Percentiles rank a stretch among this genome's conserved stretches.
phyloP scores from a whole-genome alignment of 2,888 invertebrate genomes.

The Drosophila macrothrix region DNA sequence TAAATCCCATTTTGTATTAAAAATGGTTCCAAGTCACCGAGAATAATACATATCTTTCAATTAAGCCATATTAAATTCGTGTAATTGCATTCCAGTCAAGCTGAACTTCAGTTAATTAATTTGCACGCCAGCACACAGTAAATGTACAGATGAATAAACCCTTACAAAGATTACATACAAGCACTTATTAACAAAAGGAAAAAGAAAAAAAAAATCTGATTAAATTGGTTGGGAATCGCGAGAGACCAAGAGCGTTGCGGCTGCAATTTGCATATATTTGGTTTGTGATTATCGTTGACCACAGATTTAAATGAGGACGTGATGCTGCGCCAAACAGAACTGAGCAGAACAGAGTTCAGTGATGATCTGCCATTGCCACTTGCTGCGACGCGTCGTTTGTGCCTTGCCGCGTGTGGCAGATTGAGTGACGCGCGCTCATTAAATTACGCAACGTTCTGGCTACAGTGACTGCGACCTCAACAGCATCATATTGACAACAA shows the following conservation, averaged over 20 bases:
- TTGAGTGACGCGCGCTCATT: slow-evolving; percentile 65
- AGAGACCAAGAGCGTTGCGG: slow-evolving; percentile 34
- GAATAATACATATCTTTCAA: slow-evolving; percentile 47
- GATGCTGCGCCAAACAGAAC: slow-evolving; percentile 21
- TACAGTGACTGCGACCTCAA: slow-evolving; percentile 18
- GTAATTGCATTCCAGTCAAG: slow-evolving; percentile 50
- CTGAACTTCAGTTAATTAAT: slow-evolving; percentile 69
- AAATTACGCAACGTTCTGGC: slow-evolving; percentile 58
- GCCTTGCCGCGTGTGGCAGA: slow-evolving; percentile 54
- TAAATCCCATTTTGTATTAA: slow-evolving; percentile 18
- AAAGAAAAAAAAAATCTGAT: slow-evolving; percentile 61
- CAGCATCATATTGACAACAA: slow-evolving; percentile 20
- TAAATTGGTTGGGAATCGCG: slow-evolving; percentile 66
- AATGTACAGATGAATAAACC: slow-evolving; percentile 21
- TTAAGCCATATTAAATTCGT: slow-evolving; percentile 51
- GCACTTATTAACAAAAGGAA: slow-evolving; percentile 6
- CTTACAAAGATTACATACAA: slow-evolving; percentile 13
- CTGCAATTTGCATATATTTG: slow-evolving; percentile 75
- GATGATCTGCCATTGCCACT: slow-evolving; percentile 29
- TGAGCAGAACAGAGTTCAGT: slow-evolving; percentile 7
- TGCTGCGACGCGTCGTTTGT: slow-evolving; percentile 8
- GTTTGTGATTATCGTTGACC: slow-evolving; percentile 73
- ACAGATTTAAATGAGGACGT: slow-evolving; percentile 70
- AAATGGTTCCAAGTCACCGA: background rate
- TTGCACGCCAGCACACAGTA: slow-evolving; percentile 36